These are phyloP conservation scores for Axinella damicornis DNA, from an alignment of 37 sponge, comb jelly and placozoan genomes.

Conservation along the genomic window DNA sequence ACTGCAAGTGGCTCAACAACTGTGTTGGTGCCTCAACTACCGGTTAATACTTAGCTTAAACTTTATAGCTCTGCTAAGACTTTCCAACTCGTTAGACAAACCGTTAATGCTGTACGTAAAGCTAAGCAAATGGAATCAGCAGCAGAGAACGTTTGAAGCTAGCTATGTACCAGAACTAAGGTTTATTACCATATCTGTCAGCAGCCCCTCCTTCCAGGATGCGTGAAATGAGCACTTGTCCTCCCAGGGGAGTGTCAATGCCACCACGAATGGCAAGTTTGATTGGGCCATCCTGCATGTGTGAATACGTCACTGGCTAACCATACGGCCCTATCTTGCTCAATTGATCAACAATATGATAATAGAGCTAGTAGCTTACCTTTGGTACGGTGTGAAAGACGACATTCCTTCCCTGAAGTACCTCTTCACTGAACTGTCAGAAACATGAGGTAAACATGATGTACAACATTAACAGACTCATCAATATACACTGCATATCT, in stretches of 20 bases:
- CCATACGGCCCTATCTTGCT: too few relatives aligned
- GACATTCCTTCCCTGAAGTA: conserved; percentile 79
- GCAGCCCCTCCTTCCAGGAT: conserved; percentile 91
- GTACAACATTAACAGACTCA: too few relatives aligned
- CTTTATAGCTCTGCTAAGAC: too few relatives aligned
- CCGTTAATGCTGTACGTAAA: too few relatives aligned
- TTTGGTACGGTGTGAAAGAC: conserved; percentile 88
- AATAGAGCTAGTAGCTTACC: conserved; percentile 11
- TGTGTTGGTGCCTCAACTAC: too few relatives aligned
- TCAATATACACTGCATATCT: too few relatives aligned
- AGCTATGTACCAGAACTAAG: too few relatives aligned
- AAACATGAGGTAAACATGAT: neutral
- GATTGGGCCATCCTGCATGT: conserved; percentile 68
- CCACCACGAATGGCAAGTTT: conserved; percentile 86
- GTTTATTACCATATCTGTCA: conserved; percentile 52
- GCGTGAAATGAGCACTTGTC: conserved; percentile 73
- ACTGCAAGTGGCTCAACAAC: too few relatives aligned
- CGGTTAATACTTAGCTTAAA: too few relatives aligned
- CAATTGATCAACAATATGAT: neutral
- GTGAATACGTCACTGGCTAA: neutral
- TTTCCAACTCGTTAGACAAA: too few relatives aligned
- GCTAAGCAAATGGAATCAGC: too few relatives aligned
- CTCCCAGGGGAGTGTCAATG: conserved; percentile 74
- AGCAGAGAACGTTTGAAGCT: too few relatives aligned
- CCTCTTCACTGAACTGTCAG: conserved; percentile 74